Evolutionary conservation across 2,797 vertebrate species (phyloP), one percentile per base, ranked within the genome.

Genomic region (Luscinia luscinia): DNA sequence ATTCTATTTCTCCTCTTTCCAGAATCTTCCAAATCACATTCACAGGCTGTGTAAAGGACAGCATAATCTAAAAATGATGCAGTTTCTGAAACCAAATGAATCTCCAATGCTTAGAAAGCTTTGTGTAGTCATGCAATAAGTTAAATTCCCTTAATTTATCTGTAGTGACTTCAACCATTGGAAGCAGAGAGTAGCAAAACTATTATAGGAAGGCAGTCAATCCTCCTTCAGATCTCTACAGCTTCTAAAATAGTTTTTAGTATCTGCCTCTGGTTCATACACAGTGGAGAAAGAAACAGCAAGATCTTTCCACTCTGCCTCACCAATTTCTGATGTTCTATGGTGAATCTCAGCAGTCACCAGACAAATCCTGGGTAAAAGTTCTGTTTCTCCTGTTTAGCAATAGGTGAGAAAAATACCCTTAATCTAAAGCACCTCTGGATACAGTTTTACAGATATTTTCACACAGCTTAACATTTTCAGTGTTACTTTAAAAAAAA

Each of bases 391-490:
- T 61, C 18, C 34, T 64, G 38, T 59, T 80, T 55, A 74, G 59
- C 8, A 72, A 38, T 0, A 45, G 18, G 32, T 48, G 14, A 76
- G 9, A 11, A 14, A 72, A 77, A 74, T 0, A 0, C 0, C 9
- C 45, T 58, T 72, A 19, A 28, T 38, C 8, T 68, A 34, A 40
- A 68, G 38, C 11, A 58, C 27, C 15, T 85, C 58, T 63, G 24
- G 17, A 51, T 63, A 59, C 5, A 24, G 16, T 45, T n/a, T 43
- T 70, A 38, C 38, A 69, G 40, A 15, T 32, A 70, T 67, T 66
- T 89, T 38, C 32, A 30, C 2, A 5, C 20, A 55, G 52, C 68
- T 89, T 55, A 59, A 27, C 8, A 74, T 74, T 73, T 90, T 80
- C 24, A 46, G 10, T 26, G 32, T 62, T 80, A 48, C 5, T 51